Conservation (phyloP, 2,113 vertebrate species). For the Leucopternis melanops region DNA sequence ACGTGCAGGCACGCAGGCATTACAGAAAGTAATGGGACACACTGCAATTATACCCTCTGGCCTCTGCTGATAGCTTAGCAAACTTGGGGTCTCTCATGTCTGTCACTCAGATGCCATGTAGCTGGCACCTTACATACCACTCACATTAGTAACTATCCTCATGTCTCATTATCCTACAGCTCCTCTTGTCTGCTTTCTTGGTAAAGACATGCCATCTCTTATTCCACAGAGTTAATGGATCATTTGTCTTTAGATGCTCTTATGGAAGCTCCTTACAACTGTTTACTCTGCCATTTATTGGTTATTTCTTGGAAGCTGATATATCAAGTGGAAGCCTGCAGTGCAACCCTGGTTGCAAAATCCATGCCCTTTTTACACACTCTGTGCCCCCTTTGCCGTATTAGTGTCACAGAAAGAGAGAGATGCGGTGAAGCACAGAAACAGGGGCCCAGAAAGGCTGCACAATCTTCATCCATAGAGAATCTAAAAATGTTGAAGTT, state of each 20-base stretch:
- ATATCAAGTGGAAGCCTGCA: background rate
- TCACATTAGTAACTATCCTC: background rate
- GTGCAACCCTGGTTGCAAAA: background rate
- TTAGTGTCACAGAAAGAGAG: no score
- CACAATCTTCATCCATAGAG: background rate
- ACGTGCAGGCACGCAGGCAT: fast-evolving
- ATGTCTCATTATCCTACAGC: background rate
- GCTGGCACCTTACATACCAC: background rate
- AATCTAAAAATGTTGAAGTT: background rate
- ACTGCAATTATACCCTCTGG: background rate
- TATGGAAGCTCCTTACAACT: background rate
- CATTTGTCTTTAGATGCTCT: background rate
- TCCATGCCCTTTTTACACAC: background rate
- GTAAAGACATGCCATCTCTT: background rate
- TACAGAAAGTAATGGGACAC: background rate
- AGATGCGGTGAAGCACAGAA: background rate
- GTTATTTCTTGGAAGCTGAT: background rate
- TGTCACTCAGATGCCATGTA: background rate
- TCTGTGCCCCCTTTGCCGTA: background rate
- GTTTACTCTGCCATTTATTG: background rate
- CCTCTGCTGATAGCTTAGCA: background rate
- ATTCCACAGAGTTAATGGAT: background rate
- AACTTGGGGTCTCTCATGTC: background rate
- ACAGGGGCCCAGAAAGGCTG: background rate
- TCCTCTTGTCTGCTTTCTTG: background rate